Base-by-base conservation (phyloP, 30 jellyfish, hydroid and myxozoan species). In the Clytia hemisphaerica region DNA sequence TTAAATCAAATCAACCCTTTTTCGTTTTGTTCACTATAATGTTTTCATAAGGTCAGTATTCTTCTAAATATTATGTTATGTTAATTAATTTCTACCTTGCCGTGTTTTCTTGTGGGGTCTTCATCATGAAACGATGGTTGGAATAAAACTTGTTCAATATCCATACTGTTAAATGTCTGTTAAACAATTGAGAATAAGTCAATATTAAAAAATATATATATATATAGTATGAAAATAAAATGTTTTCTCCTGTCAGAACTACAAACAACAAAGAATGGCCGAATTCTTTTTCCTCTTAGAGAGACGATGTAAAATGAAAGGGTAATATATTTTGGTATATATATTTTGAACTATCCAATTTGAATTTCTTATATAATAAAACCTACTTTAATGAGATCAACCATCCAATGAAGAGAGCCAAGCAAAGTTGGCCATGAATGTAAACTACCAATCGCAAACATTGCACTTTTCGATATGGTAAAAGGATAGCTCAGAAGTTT, bases 381-480 rank as follows among this genome's bases (percentile, higher is more conserved):
- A 30, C 80, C 37, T 49, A 88, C 97, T 83, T 72, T 83, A 14
- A 88, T 80, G 0, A 88, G 61, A 19, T 88, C 78, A 9, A 68
- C 89, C 62, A 88, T 59, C 97, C 97, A 88, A 57, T 88, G 93
- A 51, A 88, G 50, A 32, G 94, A 94, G 16, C 93, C 97, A 48
- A 88, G 94, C 28, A 88, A 61, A 12, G 84, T 76, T 7, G 97
- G 97, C 97, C 97, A 88, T 0, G 97, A 63, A 71, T 88, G 94
- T 22, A 69, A 58, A 66, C 97, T 88, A 9, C 97, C 97, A 32
- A 88, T 81, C 18, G 97, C 49, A 61, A 79, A 88, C 94, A 88
- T 73, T 19, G 93, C 75, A 51, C 97, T 88, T 48, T 88, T 88
- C 26, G 97, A 67, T 21, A 88, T 75, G 1, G 93, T 76, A 48